Evolutionary conservation across 2,888 invertebrate species (phyloP).

Genomic region (Apeira syringaria): DNA sequence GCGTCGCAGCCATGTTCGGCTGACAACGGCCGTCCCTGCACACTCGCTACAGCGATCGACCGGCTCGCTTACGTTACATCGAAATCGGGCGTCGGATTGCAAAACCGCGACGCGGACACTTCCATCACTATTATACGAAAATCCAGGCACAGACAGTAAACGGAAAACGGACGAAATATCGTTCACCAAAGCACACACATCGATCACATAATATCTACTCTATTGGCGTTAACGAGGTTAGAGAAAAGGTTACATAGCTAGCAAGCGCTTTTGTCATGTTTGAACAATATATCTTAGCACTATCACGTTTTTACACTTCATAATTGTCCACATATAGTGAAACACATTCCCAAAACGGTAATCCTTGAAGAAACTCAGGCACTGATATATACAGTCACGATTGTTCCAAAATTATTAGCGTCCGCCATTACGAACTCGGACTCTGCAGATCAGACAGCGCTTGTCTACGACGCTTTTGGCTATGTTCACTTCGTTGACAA

Average conservation of each 20-base stretch:
- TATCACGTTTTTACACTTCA: constrained; percentile 69
- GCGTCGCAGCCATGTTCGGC: constrained; percentile 93
- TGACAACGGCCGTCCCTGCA: constrained; percentile 81
- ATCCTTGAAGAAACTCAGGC: constrained; percentile 63
- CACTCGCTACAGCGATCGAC: constrained; percentile 85
- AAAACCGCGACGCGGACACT: constrained; percentile 81
- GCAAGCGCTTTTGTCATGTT: constrained; percentile 82
- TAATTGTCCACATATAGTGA: constrained; percentile 60
- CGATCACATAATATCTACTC: constrained; percentile 88
- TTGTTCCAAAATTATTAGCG: constrained; percentile 82
- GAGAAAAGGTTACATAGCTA: constrained; percentile 88
- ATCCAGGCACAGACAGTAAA: constrained; percentile 72
- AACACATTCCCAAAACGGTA: constrained; percentile 66
- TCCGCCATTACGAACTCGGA: constrained; percentile 83
- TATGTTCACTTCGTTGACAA: constrained; percentile 78
- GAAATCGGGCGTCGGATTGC: constrained; percentile 81
- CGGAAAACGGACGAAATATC: constrained; percentile 81
- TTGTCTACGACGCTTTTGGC: constrained; percentile 77
- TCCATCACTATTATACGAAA: constrained; percentile 78
- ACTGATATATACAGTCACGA: constrained; percentile 82
- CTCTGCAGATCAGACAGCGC: constrained; percentile 76
- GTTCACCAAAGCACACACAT: constrained; percentile 89
- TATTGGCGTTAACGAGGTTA: constrained; percentile 91
- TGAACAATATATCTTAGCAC: constrained; percentile 78
- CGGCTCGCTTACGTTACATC: constrained; percentile 83